These are phyloP conservation scores for Troides aeacus DNA, from an alignment of 2,888 invertebrate genomes.

Conservation along the genomic window DNA sequence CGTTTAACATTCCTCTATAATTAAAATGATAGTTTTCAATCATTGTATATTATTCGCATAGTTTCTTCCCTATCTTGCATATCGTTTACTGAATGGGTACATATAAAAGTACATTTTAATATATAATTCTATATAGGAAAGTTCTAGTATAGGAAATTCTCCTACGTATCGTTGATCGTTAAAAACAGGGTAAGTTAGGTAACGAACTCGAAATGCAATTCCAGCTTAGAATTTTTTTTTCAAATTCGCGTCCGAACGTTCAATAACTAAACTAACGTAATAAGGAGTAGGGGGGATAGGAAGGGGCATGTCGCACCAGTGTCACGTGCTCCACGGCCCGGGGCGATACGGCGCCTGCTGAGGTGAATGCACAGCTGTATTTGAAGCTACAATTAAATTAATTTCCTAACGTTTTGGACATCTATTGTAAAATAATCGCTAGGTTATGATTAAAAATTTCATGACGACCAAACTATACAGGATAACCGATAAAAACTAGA, in stretches of 20 bases:
- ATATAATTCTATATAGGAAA: too few relatives aligned
- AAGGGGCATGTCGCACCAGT: slow-evolving; percentile 29
- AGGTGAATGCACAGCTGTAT: slow-evolving; percentile 32
- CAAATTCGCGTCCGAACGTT: slow-evolving; percentile 22
- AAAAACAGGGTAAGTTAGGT: slow-evolving; percentile 1
- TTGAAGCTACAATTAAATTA: slow-evolving; percentile 41
- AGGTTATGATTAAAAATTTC: too few relatives aligned
- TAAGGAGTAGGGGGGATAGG: slow-evolving; percentile 27
- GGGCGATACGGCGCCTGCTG: slow-evolving; percentile 29
- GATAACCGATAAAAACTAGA: too few relatives aligned
- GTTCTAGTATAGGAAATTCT: too few relatives aligned
- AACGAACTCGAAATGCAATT: slow-evolving; percentile 21
- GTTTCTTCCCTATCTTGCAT: too few relatives aligned
- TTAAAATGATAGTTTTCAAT: too few relatives aligned
- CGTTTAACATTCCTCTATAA: too few relatives aligned
- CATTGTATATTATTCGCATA: too few relatives aligned
- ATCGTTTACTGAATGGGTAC: too few relatives aligned
- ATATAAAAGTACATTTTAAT: too few relatives aligned
- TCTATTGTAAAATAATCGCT: too few relatives aligned
- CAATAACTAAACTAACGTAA: slow-evolving; percentile 32
- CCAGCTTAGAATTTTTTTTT: slow-evolving; percentile 11
- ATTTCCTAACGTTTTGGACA: slow-evolving; percentile 44
- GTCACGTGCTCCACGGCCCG: slow-evolving; percentile 36
- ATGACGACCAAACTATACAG: too few relatives aligned
- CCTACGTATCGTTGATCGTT: neutral